Evolutionary conservation across 1,140 invertebrate genomes (phyloP), one percentile per base, ranked within the genome.

Genomic region (Limonius californicus): DNA sequence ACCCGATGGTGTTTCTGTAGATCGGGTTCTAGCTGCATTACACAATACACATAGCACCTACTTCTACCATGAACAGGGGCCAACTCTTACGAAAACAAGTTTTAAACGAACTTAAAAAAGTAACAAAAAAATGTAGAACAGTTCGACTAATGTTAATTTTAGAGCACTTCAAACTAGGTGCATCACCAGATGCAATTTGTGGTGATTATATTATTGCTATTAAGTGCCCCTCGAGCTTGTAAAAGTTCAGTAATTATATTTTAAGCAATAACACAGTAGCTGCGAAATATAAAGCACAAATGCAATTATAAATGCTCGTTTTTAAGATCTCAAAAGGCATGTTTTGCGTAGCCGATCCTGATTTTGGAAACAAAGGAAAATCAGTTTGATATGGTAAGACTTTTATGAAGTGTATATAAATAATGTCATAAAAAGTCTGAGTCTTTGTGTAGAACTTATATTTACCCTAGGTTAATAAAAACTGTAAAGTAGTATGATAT

Each of bases 361-460:
- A 45, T 45, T 45, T 15, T 45, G 42, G 14, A 45, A 61, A 1
- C 15, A 71, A 56, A 68, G 73, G 61, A 64, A 69, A 15, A 62
- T 72, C 43, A 47, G 30, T 43, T 54, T 67, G 23, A 11, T 42
- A 50, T 11, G 42, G 18, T 14, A 42, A 15, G 47, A 59, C 7
- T 64, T 60, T 45, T 47, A 60, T 50, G 18, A 42, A 43, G 18
- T 47, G 0, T 55, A 30, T 14, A 12, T 27, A 35, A 27, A 43
- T 15, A 23, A 2, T 55, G n/a, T 20, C 54, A 32, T 27, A 35
- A 3, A 30, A 57, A 30, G 32, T 3, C 4, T 9, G 7, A 32
- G 6, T 20, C 14, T 8, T 15, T 21, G 32, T 14, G 54, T 8
- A 57, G 32, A 20, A 57, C 14, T 20, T 35, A 57, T 16, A 30